phyloP scores from a whole-genome alignment of 2,113 vertebrate genomes.

The Bungarus multicinctus region DNA sequence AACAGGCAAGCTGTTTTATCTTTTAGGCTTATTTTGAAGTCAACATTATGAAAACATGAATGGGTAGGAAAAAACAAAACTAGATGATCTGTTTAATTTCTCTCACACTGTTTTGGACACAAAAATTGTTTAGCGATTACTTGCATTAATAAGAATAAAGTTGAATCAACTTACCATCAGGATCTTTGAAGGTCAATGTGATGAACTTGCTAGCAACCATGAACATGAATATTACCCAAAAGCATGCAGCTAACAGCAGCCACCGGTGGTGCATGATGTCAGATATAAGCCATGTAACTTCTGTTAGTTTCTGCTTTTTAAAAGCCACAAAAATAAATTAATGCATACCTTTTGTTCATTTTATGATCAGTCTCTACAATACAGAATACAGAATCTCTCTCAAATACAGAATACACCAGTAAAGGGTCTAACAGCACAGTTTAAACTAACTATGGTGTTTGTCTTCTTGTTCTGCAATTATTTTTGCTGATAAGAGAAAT shows the following conservation, averaged over 20 bases:
- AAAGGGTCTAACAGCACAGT: not conserved
- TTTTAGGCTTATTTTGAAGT: not conserved
- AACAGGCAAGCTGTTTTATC: not conserved
- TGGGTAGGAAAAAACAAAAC: not conserved
- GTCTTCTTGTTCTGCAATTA: not conserved
- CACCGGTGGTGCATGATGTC: constrained; percentile 94
- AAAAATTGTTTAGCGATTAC: not conserved
- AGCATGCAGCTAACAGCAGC: constrained; percentile 92
- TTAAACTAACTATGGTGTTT: not conserved
- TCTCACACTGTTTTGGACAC: not conserved
- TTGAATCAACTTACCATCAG: constrained; percentile 76
- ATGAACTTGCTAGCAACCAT: constrained; percentile 95
- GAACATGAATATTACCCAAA: constrained; percentile 96
- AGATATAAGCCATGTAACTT: constrained; percentile 62
- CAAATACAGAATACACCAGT: not conserved
- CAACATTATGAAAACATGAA: not conserved
- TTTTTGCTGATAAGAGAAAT: not conserved
- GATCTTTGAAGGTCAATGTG: constrained; percentile 81
- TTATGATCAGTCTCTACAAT: not conserved
- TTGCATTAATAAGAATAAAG: constrained; percentile 22
- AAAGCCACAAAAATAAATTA: constrained; percentile 43
- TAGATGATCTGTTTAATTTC: not conserved
- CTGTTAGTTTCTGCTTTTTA: constrained; percentile 55
- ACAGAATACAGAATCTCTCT: not conserved
- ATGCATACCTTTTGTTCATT: not conserved